These are phyloP conservation scores for Taxidea taxus DNA, from an alignment of 2,113 vertebrate genomes.

Conservation along the genomic window DNA sequence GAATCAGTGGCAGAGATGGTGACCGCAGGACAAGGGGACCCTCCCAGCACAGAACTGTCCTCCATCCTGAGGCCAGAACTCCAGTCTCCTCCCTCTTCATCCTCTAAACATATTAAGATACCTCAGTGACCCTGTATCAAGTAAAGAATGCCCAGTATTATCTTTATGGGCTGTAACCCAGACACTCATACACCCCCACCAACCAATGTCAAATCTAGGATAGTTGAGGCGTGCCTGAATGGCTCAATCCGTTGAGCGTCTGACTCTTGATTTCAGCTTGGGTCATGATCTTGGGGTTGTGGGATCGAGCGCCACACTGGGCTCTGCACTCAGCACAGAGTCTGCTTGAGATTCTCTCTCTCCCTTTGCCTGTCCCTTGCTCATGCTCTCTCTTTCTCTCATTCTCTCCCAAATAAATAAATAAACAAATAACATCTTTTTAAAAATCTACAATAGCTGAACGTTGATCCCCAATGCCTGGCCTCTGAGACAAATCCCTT, in stretches of 20 bases:
- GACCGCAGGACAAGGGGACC: background rate
- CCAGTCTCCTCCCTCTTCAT: background rate
- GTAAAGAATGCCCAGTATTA: background rate
- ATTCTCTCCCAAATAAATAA: background rate
- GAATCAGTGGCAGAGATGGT: background rate
- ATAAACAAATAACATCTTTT: background rate
- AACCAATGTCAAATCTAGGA: background rate
- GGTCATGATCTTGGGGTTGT: background rate
- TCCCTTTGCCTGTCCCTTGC: background rate
- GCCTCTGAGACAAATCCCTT: background rate
- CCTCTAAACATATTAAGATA: slow-evolving; percentile 10
- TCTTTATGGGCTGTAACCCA: background rate
- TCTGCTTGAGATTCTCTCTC: background rate
- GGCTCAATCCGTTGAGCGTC: background rate
- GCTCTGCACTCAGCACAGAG: background rate
- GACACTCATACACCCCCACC: background rate
- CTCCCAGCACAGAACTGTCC: background rate
- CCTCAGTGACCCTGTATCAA: background rate
- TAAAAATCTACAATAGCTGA: background rate
- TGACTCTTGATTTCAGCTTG: background rate
- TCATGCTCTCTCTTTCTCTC: background rate
- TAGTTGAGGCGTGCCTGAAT: background rate
- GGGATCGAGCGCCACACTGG: background rate
- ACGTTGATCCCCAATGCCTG: background rate
- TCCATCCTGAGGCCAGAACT: background rate